Evolutionary conservation across 1,140 invertebrate species (phyloP), one percentile per base, ranked within the genome.

Genomic region (Drosophila sp.): DNA sequence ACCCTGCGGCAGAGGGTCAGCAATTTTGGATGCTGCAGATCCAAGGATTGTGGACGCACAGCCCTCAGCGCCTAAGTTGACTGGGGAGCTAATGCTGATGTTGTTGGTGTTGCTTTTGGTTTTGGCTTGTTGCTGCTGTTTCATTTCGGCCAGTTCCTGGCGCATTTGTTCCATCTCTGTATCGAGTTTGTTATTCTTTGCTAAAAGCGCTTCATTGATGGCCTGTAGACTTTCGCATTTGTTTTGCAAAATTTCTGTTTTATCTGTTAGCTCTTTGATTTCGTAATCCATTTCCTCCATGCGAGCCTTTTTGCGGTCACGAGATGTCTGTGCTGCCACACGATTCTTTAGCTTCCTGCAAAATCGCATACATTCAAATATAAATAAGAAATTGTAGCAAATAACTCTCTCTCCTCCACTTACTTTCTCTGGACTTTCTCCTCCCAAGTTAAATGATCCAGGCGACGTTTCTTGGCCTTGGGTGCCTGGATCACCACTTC

Each of bases 261-360:
- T 93, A 35, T 95, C 93, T 67, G 93, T 93, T n/a, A 97, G 91
- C 29, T 93, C 90, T 70, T 94, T 93, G 5, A 97, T 94, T 44
- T 94, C 94, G 10, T 93, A 92, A 93, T 99, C 98, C 92, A 99
- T 94, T 79, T 98, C 96, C 69, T 96, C 95, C 94, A 99, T 95
- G 91, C 96, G 96, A 0, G 96, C 96, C 92, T 99, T 99, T 90
- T 99, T 99, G n/a, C 98, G 94, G 92, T 99, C 98, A 60, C 98
- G 94, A 0, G 98, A 99, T 44, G 97, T 98, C 92, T 99, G 98
- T n/a, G 98, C 98, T 40, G 98, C 98, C 11, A 99, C 97, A 82
- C 98, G 94, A 92, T 99, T 99, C 92, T 99, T 99, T 76, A 99
- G 91, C 93, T 99, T 99, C 92, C 98, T 98, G 90, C 60, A 92